Percentiles rank a stretch among this genome's conserved stretches.
Conservation (phyloP, 2,797 vertebrate genomes). For the Naso thynnoides region DNA sequence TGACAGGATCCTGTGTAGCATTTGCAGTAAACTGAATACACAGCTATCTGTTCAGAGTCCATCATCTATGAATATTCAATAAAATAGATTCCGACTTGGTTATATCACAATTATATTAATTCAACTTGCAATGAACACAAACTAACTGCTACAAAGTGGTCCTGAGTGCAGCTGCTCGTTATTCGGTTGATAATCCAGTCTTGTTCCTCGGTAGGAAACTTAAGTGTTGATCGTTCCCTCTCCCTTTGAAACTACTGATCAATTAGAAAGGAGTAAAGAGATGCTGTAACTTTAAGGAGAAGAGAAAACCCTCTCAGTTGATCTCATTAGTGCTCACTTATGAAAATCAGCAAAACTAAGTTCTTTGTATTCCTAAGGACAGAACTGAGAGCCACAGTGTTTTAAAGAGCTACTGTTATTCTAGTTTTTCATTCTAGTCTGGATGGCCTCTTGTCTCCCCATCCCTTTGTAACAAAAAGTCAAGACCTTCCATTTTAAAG, state of each 20-base stretch:
- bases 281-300: not conserved
- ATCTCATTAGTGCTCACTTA: not conserved
- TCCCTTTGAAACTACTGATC: conserved; percentile 10
- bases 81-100: not conserved
- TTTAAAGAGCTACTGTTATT: conserved; percentile 8
- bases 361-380: conserved; percentile 8
- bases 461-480: conserved; percentile 9
- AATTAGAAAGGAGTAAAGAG: conserved; percentile 12
- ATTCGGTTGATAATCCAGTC: not conserved
- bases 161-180: not conserved
- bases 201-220: conserved; percentile 5
- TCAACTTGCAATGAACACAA: not conserved
- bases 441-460: not conserved
- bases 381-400: not conserved
- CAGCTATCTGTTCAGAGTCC: no score
- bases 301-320: not conserved
- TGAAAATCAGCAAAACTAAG: not conserved
- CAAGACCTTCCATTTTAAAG: conserved; percentile 12
- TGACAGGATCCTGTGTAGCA: not conserved
- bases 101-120: not conserved
- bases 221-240: not conserved
- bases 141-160: not conserved
- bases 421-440: not conserved
- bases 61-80: no score
- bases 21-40: not conserved